A percentile compares a stretch with the other conserved stretches of the same genome.
These are phyloP conservation scores for Drosophila kuntzei DNA, from an alignment of 2,888 invertebrate species.

Conservation along the genomic window DNA sequence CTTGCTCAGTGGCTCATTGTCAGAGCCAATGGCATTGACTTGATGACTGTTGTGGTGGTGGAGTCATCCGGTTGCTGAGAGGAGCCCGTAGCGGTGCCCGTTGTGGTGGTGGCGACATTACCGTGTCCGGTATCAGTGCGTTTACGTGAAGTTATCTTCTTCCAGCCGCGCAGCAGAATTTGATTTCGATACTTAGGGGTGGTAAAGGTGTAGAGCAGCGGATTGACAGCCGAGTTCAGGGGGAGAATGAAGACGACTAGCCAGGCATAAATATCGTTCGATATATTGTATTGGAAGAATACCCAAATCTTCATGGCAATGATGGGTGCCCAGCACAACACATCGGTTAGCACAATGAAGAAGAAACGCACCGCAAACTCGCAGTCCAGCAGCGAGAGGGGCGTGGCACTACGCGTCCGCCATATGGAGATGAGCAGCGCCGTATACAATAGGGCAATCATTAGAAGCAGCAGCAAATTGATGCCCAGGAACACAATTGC, in stretches of 20 bases:
- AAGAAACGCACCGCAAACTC: slow-evolving; percentile 89
- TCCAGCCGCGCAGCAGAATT: slow-evolving; percentile 85
- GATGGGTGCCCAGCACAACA: slow-evolving; percentile 90
- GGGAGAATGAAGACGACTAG: slow-evolving; percentile 89
- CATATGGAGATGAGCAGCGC: slow-evolving; percentile 89
- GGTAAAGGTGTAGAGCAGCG: slow-evolving; percentile 89
- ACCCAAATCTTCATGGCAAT: slow-evolving; percentile 88
- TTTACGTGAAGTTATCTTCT: slow-evolving; percentile 84
- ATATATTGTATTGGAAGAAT: slow-evolving; percentile 86
- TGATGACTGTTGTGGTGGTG: slow-evolving; percentile 43
- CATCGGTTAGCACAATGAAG: slow-evolving; percentile 90
- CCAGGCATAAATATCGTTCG: slow-evolving; percentile 89
- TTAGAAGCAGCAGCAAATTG: slow-evolving; percentile 87
- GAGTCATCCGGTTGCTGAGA: slow-evolving; percentile 83
- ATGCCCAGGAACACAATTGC: slow-evolving; percentile 89
- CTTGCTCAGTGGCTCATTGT: slow-evolving; percentile 52
- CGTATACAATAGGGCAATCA: slow-evolving; percentile 88
- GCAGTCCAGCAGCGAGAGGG: slow-evolving; percentile 87
- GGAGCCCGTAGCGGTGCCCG: slow-evolving; percentile 82
- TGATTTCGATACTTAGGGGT: slow-evolving; percentile 88
- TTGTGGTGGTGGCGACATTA: slow-evolving; percentile 79
- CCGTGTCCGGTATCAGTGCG: slow-evolving; percentile 83
- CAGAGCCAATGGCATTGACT: slow-evolving; percentile 68
- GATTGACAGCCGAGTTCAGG: slow-evolving; percentile 89
- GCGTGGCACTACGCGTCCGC: slow-evolving; percentile 88